Base-by-base conservation (phyloP, 2,113 vertebrate genomes). In the Mobula birostris region DNA sequence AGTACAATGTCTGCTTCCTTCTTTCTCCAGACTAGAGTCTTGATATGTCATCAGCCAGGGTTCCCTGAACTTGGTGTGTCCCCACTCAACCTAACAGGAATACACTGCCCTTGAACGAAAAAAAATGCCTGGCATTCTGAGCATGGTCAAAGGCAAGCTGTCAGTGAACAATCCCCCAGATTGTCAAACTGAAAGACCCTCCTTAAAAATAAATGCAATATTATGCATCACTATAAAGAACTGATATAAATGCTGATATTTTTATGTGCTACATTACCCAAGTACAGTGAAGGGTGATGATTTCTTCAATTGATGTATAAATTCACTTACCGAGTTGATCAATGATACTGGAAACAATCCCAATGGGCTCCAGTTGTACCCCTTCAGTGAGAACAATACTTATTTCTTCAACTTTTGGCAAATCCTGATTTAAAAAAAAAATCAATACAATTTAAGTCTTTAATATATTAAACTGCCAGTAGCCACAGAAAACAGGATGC, bases 301-400 rank as follows among this genome's bases (percentile, higher is more conserved):
- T 56, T 76, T 27, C 40, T 48, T 74, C 15, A 7, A 48, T 14
- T 27, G 6, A 68, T 74, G n/a, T 63, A 72, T 0, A 85, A 74
- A 68, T 76, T 94, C 95, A 95, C 96, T 91, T 96, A 99, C 98
- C 98, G n/a, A 98, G 96, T 83, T 98, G 96, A 77, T 98, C 98
- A 87, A 99, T 95, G 79, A 98, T 96, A 94, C 97, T 97, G 95
- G 98, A 98, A 95, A 99, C 96, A 8, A 97, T 96, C 88, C 98
- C 98, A 92, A 98, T 96, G 7, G 97, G 97, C 94, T 96, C 97
- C 94, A 98, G 95, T 95, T 98, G 97, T 94, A 97, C 96, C 32
- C 97, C 95, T 94, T 98, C 97, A 85, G 98, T 98, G 61, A 99
- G 95, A 76, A 95, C 95, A 94, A 98, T 58, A 94, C 94, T 94